A percentile compares a stretch with the other conserved stretches of the same genome.
Conservation (phyloP, 1,140 invertebrate genomes). For the Achroia grisella region DNA sequence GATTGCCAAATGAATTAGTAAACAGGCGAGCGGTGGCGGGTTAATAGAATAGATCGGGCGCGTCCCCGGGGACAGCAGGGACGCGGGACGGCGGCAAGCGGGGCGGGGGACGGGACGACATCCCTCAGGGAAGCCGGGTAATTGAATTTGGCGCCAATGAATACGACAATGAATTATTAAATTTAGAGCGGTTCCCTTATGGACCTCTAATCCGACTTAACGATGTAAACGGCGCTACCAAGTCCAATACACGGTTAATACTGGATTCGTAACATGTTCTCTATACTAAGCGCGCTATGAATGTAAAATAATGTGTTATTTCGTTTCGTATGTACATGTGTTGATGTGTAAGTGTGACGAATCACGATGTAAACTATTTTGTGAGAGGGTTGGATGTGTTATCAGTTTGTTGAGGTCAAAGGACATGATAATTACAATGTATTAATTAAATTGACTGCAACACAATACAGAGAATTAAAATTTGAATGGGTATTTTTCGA, state of each 20-base stretch:
- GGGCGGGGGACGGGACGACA: constrained; percentile 3
- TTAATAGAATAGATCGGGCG: constrained; percentile 36
- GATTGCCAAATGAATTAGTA: constrained; percentile 63
- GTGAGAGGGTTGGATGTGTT: constrained; percentile 14
- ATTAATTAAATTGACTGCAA: constrained; percentile 10
- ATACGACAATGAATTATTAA: constrained; percentile 70
- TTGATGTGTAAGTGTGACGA: constrained; percentile 26
- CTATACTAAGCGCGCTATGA: constrained; percentile 6
- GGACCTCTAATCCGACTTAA: constrained; percentile 1
- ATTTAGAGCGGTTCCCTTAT: constrained; percentile 39
- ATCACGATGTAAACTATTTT: constrained; percentile 21
- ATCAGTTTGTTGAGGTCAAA: constrained; percentile 7
- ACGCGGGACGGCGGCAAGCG: constrained; percentile 4
- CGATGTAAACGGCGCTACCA: constrained; percentile 7
- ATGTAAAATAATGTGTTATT: not conserved
- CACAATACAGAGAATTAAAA: too few relatives aligned
- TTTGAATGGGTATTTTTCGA: too few relatives aligned
- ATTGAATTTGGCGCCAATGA: constrained; percentile 66
- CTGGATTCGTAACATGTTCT: not conserved
- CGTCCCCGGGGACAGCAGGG: constrained; percentile 19
- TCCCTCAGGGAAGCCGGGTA: constrained; percentile 37
- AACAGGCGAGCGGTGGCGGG: constrained; percentile 36
- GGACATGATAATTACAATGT: constrained; percentile 13
- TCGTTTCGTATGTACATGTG: constrained; percentile 8
- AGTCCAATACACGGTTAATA: constrained; percentile 13